These are phyloP conservation scores for Ophioninae sp. DNA, from an alignment of 2,888 invertebrate species.

Conservation along the genomic window DNA sequence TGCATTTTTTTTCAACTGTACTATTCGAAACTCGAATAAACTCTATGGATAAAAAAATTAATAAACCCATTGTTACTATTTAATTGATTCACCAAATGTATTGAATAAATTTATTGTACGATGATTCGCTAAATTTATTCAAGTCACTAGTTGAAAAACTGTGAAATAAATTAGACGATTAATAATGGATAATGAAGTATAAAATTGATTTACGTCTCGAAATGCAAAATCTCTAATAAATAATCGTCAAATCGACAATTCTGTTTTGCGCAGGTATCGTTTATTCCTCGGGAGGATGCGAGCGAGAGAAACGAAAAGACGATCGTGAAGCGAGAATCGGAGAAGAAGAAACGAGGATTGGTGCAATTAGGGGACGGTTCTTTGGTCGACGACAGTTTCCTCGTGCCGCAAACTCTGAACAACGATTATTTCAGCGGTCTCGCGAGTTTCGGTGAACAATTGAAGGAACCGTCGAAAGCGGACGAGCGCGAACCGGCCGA, in stretches of 20 bases:
- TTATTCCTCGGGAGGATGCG: slow-evolving; percentile 59
- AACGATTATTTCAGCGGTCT: slow-evolving; percentile 85
- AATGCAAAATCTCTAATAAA: neutral
- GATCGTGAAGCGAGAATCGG: slow-evolving; percentile 62
- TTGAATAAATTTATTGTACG: too few relatives aligned
- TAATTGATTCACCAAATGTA: too few relatives aligned
- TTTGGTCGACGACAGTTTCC: slow-evolving; percentile 85
- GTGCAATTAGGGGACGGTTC: slow-evolving; percentile 86
- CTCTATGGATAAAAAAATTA: too few relatives aligned
- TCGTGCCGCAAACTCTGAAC: slow-evolving; percentile 80
- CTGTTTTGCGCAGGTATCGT: slow-evolving; percentile 66
- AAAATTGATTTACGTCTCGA: neutral
- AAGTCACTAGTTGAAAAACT: too few relatives aligned
- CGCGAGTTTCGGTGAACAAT: slow-evolving; percentile 87
- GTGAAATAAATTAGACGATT: neutral
- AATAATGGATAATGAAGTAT: neutral
- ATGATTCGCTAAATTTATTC: too few relatives aligned
- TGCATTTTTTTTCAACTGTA: too few relatives aligned
- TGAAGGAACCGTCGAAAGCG: slow-evolving; percentile 82
- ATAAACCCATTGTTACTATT: too few relatives aligned
- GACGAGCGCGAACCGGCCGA: slow-evolving; percentile 92
- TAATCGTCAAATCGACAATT: neutral
- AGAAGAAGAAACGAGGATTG: slow-evolving; percentile 85
- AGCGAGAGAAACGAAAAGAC: slow-evolving; percentile 55
- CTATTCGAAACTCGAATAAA: too few relatives aligned